Conservation (phyloP, 2,888 invertebrate species). For the Crioceris asparagi region DNA sequence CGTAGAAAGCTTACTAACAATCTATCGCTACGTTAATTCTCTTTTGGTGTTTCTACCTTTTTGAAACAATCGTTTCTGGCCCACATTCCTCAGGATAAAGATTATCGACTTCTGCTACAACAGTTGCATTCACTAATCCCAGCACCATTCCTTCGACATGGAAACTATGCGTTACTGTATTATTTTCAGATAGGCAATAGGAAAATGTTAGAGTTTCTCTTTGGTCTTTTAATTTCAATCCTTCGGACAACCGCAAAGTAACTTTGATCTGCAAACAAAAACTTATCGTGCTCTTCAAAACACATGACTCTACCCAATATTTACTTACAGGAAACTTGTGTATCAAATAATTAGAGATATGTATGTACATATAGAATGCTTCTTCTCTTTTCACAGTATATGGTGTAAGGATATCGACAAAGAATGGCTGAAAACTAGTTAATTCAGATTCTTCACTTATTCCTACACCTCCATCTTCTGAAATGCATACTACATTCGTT, state of each 20-base stretch:
- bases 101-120: conserved; percentile 40
- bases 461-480: conserved; percentile 35
- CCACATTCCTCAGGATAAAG: conserved; percentile 40
- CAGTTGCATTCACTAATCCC: conserved; percentile 41
- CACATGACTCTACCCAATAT: background rate
- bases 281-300: background rate
- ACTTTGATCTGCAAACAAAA: conserved; percentile 18
- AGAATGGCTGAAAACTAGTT: conserved; percentile 60
- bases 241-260: conserved; percentile 25
- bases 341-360: conserved; percentile 62
- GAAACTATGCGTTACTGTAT: conserved; percentile 30
- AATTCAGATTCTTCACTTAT: conserved; percentile 28
- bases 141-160: conserved; percentile 27
- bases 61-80: conserved; percentile 38
- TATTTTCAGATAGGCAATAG: conserved; percentile 29
- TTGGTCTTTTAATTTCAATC: conserved; percentile 24
- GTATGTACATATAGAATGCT: conserved; percentile 50
- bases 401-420: conserved; percentile 59
- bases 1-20: background rate
- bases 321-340: conserved; percentile 55
- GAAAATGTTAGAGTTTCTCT: conserved; percentile 22
- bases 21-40: too few species aligned
- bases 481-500: conserved; percentile 46
- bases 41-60: too few species aligned
- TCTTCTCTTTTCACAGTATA: conserved; percentile 57